phyloP scores from a whole-genome alignment of 2,888 invertebrate species.

The Brachyopa scutellaris region DNA sequence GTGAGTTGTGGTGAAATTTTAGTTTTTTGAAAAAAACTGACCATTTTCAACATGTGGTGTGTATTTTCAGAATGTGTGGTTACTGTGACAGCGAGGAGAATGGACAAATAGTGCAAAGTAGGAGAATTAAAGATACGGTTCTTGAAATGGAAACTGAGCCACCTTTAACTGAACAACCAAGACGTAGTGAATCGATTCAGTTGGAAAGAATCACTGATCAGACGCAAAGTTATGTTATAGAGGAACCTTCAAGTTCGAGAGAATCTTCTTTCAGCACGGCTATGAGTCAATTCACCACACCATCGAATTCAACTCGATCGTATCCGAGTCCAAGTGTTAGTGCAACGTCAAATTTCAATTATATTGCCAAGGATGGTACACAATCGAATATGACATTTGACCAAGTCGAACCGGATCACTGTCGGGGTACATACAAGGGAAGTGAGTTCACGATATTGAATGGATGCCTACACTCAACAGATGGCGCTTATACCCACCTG shows the following conservation, averaged over 20 bases:
- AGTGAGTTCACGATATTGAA: slow-evolving; percentile 29
- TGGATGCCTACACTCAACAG: slow-evolving; percentile 13
- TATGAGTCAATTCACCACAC: slow-evolving; percentile 10
- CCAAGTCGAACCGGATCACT: slow-evolving; percentile 17
- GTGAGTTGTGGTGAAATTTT: slow-evolving; percentile 19
- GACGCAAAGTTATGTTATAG: neutral
- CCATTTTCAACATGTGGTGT: neutral
- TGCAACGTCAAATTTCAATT: slow-evolving; percentile 52
- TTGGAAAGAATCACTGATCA: neutral
- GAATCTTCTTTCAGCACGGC: slow-evolving; percentile 27
- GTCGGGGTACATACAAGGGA: slow-evolving; percentile 29
- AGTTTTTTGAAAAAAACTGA: neutral
- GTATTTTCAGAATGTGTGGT: slow-evolving; percentile 34
- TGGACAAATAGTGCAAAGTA: neutral
- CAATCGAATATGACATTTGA: slow-evolving; percentile 45
- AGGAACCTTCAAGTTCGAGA: neutral
- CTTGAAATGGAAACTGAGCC: slow-evolving; percentile 38
- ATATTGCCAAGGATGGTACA: slow-evolving; percentile 38
- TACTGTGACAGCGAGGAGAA: slow-evolving; percentile 18
- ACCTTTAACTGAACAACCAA: slow-evolving; percentile 43
- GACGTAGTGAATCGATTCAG: slow-evolving; percentile 7
- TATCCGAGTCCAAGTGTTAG: slow-evolving; percentile 20
- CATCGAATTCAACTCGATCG: neutral
- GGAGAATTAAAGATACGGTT: slow-evolving; percentile 1
- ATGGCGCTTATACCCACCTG: slow-evolving; percentile 6